Base-by-base conservation (phyloP, 2,113 vertebrate species). In the Lepus europaeus region DNA sequence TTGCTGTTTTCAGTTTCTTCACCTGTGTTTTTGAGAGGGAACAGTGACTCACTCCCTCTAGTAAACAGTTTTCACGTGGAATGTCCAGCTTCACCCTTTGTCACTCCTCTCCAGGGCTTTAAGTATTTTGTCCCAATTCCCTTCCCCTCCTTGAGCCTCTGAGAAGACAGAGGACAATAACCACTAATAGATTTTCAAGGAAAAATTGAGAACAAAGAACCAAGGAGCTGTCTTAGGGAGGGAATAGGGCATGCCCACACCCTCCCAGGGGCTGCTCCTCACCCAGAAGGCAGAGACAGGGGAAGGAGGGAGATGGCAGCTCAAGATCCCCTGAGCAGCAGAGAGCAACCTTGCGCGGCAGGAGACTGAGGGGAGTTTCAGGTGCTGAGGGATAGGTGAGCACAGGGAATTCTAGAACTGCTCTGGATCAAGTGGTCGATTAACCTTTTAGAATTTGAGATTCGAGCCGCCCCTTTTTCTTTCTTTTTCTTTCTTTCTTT, bases 1-100 rank as follows among this genome's bases (percentile, higher is more conserved):
- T 82, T 69, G 78, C 72, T 87, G 64, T 89, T 61, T 94, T 87
- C 59, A 77, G 79, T 84, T 90, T 80, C 63, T 61, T 95, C 61
- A 59, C 79, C 93, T 85, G 70, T 87, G 66, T 70, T 85, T 95
- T 90, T 68, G 39, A 95, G 53, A 51, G 68, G 33, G 77, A 84
- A 90, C 10, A 69, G 63, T 73, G 39, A 92, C 78, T 81, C 82
- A 87, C 89, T 96, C 61, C 56, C 45, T 87, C 76, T 72, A 49
- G 76, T 39, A 74, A 82, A 86, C 36, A 84, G 49, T 95, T 93
- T 95, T 96, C 63, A 87, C 16, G 2, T 61, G 22, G 66, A 86
- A 17, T 76, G 17, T 80, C 82, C 33, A 85, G 17, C 49, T 79
- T 92, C 86, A 68, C 25, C 29, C 31, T 89, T 88, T 79, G 33